Conservation (phyloP, 2,888 invertebrate genomes). For the Hydrotaea diabolus region DNA sequence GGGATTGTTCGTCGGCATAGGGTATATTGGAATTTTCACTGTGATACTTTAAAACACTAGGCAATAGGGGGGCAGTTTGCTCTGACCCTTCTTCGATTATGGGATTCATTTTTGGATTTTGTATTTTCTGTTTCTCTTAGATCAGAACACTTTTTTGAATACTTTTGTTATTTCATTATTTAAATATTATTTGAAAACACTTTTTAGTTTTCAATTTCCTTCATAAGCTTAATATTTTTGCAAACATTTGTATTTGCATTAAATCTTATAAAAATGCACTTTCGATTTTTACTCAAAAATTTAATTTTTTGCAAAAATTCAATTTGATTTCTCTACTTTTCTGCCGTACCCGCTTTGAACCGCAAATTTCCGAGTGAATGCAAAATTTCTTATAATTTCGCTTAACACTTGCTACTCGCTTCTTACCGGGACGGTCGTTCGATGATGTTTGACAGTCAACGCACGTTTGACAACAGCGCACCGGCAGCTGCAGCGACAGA, state of each 20-base stretch:
- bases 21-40: conserved; percentile 42
- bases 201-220: not conserved
- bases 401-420: not conserved
- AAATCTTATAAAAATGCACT: no score
- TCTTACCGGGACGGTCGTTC: conserved; percentile 11
- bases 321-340: conserved; percentile 11
- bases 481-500: not conserved
- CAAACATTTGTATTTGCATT: no score
- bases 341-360: conserved; percentile 10
- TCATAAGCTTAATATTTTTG: no score
- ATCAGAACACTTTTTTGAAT: no score
- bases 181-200: not conserved
- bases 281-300: not conserved
- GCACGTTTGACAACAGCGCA: conserved; percentile 55
- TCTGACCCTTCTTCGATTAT: conserved; percentile 28
- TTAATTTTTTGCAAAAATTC: conserved; percentile 1
- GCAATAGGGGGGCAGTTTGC: conserved; percentile 46
- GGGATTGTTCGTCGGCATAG: conserved; percentile 48
- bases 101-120: conserved; percentile 55
- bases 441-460: conserved; percentile 36
- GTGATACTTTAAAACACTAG: conserved; percentile 13
- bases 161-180: no score
- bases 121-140: no score
- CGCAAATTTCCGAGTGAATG: conserved; percentile 3
- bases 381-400: conserved; percentile 15